Evolutionary conservation across 2,113 vertebrate species (phyloP).

Genomic region (Pyrgilauda ruficollis): DNA sequence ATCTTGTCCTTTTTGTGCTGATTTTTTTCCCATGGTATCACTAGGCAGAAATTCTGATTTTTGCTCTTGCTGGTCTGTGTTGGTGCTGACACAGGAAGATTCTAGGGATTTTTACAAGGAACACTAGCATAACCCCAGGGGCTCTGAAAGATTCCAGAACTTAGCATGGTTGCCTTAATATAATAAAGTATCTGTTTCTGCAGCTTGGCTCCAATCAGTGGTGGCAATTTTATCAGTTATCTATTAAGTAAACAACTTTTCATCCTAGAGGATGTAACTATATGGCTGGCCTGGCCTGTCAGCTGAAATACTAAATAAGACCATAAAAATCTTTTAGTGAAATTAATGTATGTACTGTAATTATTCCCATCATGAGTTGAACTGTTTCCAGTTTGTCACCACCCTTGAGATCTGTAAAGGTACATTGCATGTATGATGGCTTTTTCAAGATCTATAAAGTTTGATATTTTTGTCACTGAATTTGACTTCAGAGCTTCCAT

Average conservation of each 20-base stretch:
- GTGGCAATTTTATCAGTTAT: background rate
- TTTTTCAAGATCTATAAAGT: background rate
- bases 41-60: slow-evolving; percentile 43
- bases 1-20: slow-evolving; percentile 62
- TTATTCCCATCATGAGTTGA: background rate
- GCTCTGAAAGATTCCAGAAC: background rate
- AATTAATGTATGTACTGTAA: background rate
- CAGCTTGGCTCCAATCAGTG: background rate
- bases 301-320: background rate
- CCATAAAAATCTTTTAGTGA: background rate
- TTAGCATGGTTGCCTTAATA: background rate
- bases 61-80: background rate
- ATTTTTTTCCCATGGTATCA: slow-evolving; percentile 64
- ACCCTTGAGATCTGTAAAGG: background rate
- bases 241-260: background rate
- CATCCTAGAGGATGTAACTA: background rate
- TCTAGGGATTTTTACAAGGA: slow-evolving; percentile 16
- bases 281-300: background rate
- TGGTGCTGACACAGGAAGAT: slow-evolving; percentile 34
- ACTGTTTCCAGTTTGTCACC: background rate
- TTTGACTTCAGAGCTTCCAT: background rate
- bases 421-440: background rate
- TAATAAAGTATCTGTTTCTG: background rate
- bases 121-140: background rate
- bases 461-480: background rate